Evolutionary conservation across 2,888 invertebrate genomes (phyloP), one percentile per base, ranked within the genome.

Genomic region (Melanargia galathea): DNA sequence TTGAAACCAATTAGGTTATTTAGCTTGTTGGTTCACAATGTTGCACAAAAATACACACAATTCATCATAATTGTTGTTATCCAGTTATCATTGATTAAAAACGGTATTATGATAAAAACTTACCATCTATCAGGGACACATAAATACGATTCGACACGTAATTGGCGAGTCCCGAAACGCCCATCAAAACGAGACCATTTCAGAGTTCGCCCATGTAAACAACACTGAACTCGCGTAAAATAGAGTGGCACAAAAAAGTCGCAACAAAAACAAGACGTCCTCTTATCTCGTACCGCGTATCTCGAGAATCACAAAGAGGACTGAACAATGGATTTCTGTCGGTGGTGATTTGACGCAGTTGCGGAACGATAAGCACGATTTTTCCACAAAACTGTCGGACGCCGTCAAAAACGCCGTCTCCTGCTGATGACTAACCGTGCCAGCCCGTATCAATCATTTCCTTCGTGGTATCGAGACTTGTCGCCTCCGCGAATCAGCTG

Each of bases 401-500:
- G 69, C 73, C 75, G 76, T 75, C 75, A 73, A 78, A 78, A 84
- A 84, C 81, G 83, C 83, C 7, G 81, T 84, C 82, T 87, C 78
- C 79, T 78, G 76, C 72, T 80, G 87, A 87, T 89, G 90, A 90
- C 90, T 90, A 90, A 90, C 86, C 81, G 81, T 80, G 77, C 82
- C 83, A 84, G 79, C 71, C 80, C 82, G 82, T 85, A 84, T 83
- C 84, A 79, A 71, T 77, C 76, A 75, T 81, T 84, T 84, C 86
- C 83, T 82, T 76, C 78, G 73, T 74, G 75, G 75, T 78, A 79
- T 77, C 78, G 81, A 78, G 75, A 76, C 80, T n/a, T 16, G 81
- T 89, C 89, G 88, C 87, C 89, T 87, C 86, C 86, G 75, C 76
- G 72, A 84, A 87, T 90, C 90, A 90, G 90, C 90, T 90, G 90